Percentiles rank a stretch among this genome's conserved stretches.
Conservation (phyloP, 2,113 vertebrate species). For the Pseudopodoces humilis region DNA sequence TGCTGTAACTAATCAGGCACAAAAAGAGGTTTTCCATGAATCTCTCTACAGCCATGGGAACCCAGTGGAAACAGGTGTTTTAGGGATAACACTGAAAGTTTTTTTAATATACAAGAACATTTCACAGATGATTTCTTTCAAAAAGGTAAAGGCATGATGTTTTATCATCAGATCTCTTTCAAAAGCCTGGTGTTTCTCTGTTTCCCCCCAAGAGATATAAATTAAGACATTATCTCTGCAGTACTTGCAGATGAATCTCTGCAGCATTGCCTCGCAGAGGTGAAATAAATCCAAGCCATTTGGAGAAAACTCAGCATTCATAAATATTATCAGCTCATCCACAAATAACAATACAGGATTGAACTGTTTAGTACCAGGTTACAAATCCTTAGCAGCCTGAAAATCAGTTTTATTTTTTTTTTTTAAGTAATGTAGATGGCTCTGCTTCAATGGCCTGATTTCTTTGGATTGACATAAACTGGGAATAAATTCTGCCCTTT, state of each 20-base stretch:
- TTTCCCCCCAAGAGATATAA: background rate
- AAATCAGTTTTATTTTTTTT: background rate
- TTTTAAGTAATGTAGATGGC: background rate
- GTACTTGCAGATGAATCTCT: background rate
- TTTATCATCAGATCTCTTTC: conserved; percentile 4
- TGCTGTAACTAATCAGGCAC: background rate
- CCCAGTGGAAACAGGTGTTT: background rate
- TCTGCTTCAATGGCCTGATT: background rate
- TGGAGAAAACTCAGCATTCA: background rate
- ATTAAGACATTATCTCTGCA: conserved; percentile 33
- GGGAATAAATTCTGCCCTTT: background rate
- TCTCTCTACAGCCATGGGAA: background rate
- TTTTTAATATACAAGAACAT: background rate
- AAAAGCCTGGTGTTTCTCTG: background rate
- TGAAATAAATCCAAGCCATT: conserved; percentile 38
- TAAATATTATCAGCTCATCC: background rate
- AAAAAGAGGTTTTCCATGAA: background rate
- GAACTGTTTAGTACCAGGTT: background rate
- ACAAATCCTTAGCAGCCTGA: background rate
- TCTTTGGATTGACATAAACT: background rate
- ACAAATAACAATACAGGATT: background rate
- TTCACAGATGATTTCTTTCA: conserved; percentile 33
- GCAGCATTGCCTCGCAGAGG: background rate
- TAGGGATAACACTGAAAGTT: background rate
- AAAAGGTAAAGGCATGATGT: background rate